A percentile compares a stretch with the other conserved stretches of the same genome.
Conservation (phyloP, 2,113 vertebrate species). For the Prietella phreatophila region DNA sequence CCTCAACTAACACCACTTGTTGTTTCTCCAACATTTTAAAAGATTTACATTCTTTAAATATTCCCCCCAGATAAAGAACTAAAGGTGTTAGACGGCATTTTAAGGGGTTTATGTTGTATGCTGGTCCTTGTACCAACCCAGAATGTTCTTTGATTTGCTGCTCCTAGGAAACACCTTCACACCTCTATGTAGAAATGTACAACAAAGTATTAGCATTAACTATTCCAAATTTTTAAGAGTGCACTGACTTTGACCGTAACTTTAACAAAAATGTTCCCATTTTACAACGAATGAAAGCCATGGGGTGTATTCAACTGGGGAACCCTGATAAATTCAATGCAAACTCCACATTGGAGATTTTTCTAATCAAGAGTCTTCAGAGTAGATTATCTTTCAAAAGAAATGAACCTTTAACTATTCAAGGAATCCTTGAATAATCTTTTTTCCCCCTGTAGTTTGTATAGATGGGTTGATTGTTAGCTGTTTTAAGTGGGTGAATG, state of each 20-base stretch:
- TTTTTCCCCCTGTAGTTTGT: background rate
- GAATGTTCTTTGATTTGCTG: background rate
- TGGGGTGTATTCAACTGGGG: background rate
- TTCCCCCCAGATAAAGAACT: background rate
- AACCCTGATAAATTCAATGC: background rate
- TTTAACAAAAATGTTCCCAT: background rate
- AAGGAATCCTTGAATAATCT: background rate
- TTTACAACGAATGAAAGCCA: background rate
- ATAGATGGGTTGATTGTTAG: constrained; percentile 19
- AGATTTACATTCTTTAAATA: background rate
- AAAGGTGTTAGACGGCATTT: background rate
- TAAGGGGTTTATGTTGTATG: background rate
- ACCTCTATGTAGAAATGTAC: background rate
- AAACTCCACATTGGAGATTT: background rate
- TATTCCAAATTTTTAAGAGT: background rate
- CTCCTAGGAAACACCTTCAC: background rate
- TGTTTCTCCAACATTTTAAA: background rate
- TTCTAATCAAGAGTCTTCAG: background rate
- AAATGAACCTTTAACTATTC: background rate
- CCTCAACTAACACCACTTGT: background rate
- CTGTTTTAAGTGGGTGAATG: constrained; percentile 15
- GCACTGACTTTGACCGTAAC: background rate
- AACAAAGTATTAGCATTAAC: background rate
- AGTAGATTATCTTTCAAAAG: background rate
- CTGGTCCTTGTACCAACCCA: background rate